Evolutionary conservation across 2,888 invertebrate species (phyloP), one percentile per base, ranked within the genome.

Genomic region (Agrochola lychnidis): DNA sequence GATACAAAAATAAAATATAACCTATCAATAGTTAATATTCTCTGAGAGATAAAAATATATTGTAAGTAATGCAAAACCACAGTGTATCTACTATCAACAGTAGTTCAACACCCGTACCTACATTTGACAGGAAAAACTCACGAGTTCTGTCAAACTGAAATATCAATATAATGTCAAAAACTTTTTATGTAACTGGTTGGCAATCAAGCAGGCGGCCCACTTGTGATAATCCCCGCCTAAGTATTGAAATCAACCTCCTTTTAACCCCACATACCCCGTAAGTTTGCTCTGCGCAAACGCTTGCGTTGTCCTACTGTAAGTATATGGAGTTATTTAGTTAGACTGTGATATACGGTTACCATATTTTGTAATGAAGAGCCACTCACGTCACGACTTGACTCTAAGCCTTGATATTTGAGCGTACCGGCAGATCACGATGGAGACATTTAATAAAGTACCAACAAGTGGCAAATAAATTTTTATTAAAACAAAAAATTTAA

Each of bases 331-430:
- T 45, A 22, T 12, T 61, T 77, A 42, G 14, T 2, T 45, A 63
- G 14, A n/a, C 62, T 70, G 70, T 78, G 56, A 45, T 42, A 4
- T 22, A 30, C 14, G 22, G 25, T 67, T 22, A 48, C 9, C 10
- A 69, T 40, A 30, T 71, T 59, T 62, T 70, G 30, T 70, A 75
- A 64, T 59, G 25, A 70, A 79, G 66, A 72, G 19, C 16, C 42
- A 40, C 64, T 78, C 80, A 72, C 77, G 63, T 77, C 84, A 86
- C 75, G 87, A 86, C 63, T 77, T 14, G 16, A 61, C 22, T 16
- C 12, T 76, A 77, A 77, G 67, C 84, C 84, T 85, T 85, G 84
- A 83, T 86, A 86, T 85, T 85, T 85, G 40, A 71, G 48, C 12
- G 40, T 53, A 62, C 25, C n/a, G 12, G 19, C 71, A 70, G 68